phyloP scores from a whole-genome alignment of 2,797 vertebrate genomes.

The Danio albolineatus region DNA sequence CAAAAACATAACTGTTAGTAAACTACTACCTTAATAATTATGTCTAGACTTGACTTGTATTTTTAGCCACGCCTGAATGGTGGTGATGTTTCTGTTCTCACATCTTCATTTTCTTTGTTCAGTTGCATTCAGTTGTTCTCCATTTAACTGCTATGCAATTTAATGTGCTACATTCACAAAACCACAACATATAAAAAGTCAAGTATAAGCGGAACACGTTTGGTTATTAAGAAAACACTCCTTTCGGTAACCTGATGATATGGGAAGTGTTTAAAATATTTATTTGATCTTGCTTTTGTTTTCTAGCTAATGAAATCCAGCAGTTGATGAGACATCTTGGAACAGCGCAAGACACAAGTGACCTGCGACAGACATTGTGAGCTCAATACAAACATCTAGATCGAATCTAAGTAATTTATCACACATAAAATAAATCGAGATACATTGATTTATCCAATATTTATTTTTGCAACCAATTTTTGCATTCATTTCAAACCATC shows the following conservation, averaged over 20 bases:
- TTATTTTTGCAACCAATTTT: too few species aligned
- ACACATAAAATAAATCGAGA: neutral
- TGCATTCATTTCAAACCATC: too few species aligned
- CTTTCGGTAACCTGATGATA: neutral
- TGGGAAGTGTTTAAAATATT: neutral
- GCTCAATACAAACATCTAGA: constrained; percentile 62
- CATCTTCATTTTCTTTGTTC: neutral
- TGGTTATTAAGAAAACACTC: neutral
- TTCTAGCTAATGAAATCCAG: constrained; percentile 90
- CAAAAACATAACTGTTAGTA: neutral
- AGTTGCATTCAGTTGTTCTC: neutral
- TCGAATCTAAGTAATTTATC: neutral
- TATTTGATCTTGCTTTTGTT: constrained; percentile 24
- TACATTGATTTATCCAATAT: too few species aligned
- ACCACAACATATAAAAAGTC: neutral
- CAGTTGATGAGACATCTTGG: constrained; percentile 87
- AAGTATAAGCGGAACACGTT: neutral
- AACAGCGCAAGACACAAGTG: constrained; percentile 85
- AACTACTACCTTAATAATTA: neutral
- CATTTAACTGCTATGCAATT: neutral
- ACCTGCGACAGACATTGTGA: constrained; percentile 90
- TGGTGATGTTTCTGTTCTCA: neutral
- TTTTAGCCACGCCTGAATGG: neutral
- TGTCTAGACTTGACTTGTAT: neutral
- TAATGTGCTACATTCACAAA: neutral